Evolutionary conservation across 1,140 invertebrate genomes (phyloP), one percentile per base, ranked within the genome.

Genomic region (Brachionus asplanchnoidis): DNA sequence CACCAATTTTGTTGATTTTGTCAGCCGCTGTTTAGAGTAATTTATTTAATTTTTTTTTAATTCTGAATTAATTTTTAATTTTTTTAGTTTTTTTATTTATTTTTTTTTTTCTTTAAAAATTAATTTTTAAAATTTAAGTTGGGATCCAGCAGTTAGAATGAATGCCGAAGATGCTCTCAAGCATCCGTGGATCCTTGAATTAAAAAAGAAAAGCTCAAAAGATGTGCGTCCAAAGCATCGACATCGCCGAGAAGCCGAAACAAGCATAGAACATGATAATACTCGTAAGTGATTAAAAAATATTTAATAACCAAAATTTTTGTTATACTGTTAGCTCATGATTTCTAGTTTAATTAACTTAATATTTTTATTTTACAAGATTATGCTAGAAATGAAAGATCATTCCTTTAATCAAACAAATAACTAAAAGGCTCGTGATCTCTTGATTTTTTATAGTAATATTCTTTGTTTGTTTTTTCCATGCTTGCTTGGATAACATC

Each of bases 141-240:
- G 89, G 88, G 88, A 89, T 86, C 88, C 88, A 7, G 84, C 84
- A 46, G 85, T 87, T 46, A 85, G 89, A 77, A 86, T 90, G 86
- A 89, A 87, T 8, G 87, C 89, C 1, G 88, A 89, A 28, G 87
- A 89, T 77, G 89, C 89, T 0, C 84, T 89, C n/a, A 87, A 88
- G 60, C 89, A 90, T 85, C 87, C 88, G 26, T 90, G 89, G 89
- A 88, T 90, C 23, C 87, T 88, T 40, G 88, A 77, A 44, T 36
- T 65, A 32, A 83, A 65, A 70, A 66, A 56, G 23, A 85, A 85
- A 85, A 77, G 73, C 32, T 44, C 84, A 26, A 84, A 73, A 56
- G 83, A 84, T 68, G 40, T 68, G 5, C 50, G 79, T 12, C 79
- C 79, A n/a, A 82, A 82, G 42, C 79, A 82, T 82, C 20, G 79